These are phyloP conservation scores for Crenuchus spilurus DNA, from an alignment of 2,797 vertebrate species.

Conservation along the genomic window DNA sequence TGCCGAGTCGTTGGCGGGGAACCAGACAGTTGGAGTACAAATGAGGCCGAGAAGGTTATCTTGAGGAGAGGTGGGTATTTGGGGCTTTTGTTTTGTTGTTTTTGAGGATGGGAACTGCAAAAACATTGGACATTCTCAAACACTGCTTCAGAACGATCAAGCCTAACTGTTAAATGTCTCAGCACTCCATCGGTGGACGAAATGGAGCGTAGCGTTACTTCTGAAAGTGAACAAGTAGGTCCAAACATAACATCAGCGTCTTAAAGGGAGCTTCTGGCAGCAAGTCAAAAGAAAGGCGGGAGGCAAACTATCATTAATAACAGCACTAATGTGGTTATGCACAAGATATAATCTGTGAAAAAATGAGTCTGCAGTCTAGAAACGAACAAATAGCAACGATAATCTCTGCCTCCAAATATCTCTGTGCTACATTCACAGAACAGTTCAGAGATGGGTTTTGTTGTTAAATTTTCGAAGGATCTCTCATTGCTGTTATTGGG, in stretches of 20 bases:
- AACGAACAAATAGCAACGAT: conserved; percentile 13
- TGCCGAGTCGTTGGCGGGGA: not conserved
- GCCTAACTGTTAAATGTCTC: conserved; percentile 9
- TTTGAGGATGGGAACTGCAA: not conserved
- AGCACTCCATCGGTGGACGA: conserved; percentile 17
- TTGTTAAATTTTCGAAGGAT: not conserved
- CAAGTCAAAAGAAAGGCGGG: conserved; percentile 10
- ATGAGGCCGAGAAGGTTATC: conserved; percentile 30
- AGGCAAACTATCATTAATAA: conserved; percentile 40
- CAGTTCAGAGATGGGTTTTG: not conserved
- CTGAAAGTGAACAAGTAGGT: not conserved
- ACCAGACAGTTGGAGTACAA: conserved; percentile 20
- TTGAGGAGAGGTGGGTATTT: not conserved
- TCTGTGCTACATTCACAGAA: not conserved
- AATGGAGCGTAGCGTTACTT: conserved; percentile 11
- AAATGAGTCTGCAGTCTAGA: conserved; percentile 45
- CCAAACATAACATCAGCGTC: conserved; percentile 42
- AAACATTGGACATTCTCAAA: not conserved
- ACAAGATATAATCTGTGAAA: conserved; percentile 44
- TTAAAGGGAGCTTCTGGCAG: conserved; percentile 24
- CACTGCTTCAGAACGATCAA: not conserved
- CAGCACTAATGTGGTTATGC: conserved; percentile 32
- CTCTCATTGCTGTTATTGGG: conserved; percentile 25
- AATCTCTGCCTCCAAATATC: conserved; percentile 5
- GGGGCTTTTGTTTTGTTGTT: conserved; percentile 23